These are phyloP conservation scores for Balaenoptera acutorostrata DNA, from an alignment of 2,113 vertebrate species.

Conservation along the genomic window DNA sequence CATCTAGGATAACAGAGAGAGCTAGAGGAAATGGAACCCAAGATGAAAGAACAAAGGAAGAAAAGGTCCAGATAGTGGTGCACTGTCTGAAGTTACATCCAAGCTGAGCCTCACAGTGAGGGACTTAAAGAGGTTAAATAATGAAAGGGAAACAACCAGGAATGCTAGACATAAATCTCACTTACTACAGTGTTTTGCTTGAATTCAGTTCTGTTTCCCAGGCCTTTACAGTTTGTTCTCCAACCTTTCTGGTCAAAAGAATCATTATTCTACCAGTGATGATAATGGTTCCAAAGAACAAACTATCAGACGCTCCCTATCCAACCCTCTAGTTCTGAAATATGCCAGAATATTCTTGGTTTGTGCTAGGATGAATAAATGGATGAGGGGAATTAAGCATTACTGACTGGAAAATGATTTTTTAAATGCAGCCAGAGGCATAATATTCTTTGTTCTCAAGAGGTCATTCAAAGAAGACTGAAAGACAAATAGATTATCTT, in stretches of 20 bases:
- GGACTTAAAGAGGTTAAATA: neutral
- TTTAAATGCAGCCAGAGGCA: slow-evolving; percentile 34
- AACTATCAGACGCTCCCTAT: slow-evolving; percentile 26
- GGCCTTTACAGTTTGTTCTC: neutral
- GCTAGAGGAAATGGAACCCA: neutral
- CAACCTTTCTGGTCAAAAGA: slow-evolving; percentile 39
- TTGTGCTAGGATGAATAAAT: slow-evolving; percentile 5
- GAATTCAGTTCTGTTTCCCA: neutral
- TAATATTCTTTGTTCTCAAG: slow-evolving; percentile 13
- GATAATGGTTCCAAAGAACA: slow-evolving; percentile 33
- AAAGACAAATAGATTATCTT: slow-evolving; percentile 30
- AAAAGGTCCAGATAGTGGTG: neutral
- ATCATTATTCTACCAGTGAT: slow-evolving; percentile 46
- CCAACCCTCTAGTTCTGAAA: neutral
- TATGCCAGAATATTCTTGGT: slow-evolving; percentile 55
- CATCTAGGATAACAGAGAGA: neutral
- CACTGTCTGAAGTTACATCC: neutral
- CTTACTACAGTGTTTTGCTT: neutral
- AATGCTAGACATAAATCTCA: slow-evolving; percentile 31
- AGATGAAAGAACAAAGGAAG: neutral
- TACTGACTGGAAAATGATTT: slow-evolving; percentile 48
- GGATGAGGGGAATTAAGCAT: slow-evolving; percentile 32
- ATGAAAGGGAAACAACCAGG: neutral
- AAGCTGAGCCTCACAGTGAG: neutral
- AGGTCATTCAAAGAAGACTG: slow-evolving; percentile 40